Evolutionary conservation across 2,113 vertebrate species (phyloP).

Genomic region (Pteronura brasiliensis): DNA sequence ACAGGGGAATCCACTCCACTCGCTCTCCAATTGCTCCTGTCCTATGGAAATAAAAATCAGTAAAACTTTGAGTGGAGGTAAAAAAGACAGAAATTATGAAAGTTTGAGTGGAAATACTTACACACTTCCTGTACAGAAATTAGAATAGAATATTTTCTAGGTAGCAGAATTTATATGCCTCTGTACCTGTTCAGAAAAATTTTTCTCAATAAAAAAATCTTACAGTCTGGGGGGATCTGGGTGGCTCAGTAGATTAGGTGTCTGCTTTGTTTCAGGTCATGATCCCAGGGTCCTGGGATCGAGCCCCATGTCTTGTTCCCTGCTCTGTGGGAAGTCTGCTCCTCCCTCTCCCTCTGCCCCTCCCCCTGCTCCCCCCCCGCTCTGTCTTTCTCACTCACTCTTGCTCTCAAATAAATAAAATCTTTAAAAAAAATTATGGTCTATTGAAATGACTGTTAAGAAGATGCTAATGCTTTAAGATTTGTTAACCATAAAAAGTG

Average conservation of each 20-base stretch:
- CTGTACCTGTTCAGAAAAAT: not conserved
- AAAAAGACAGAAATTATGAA: not conserved
- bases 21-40: not conserved
- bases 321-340: no score
- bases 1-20: not conserved
- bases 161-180: not conserved
- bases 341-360: no score
- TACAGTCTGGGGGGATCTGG: not conserved
- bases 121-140: not conserved
- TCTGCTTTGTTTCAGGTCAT: no score
- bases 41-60: not conserved
- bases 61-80: not conserved
- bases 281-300: no score
- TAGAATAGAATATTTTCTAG: not conserved
- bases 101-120: not conserved
- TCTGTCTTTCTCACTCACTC: no score
- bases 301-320: no score
- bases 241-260: no score
- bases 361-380: no score
- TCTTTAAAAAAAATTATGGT: not conserved
- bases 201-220: constrained; percentile 7
- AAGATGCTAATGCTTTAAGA: not conserved
- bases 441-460: not conserved
- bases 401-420: no score
- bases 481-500: not conserved